Conservation (phyloP, 37 sponge, comb jelly and placozoan species). For the Hormiphora californensis region DNA sequence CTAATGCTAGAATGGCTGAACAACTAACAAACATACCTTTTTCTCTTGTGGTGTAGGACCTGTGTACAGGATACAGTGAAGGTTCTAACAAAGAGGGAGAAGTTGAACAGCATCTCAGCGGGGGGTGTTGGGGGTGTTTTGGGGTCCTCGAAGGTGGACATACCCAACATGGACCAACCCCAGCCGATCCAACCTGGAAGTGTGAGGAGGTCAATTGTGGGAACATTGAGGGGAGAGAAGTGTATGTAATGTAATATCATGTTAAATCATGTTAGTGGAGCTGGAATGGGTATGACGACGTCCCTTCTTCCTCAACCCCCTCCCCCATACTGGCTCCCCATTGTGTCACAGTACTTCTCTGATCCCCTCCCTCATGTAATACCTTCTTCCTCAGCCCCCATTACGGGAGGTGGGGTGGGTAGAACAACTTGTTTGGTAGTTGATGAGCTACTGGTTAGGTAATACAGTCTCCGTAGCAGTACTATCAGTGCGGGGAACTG, state of each 20-base stretch:
- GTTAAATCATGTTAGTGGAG: no score
- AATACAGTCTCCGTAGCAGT: slow-evolving; percentile 9
- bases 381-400: slow-evolving; percentile 46
- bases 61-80: slow-evolving; percentile 30
- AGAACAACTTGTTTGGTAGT: slow-evolving; percentile 52
- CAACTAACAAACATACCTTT: background rate
- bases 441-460: background rate
- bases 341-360: no score
- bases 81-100: slow-evolving; percentile 35
- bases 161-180: slow-evolving; percentile 44
- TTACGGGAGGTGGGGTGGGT: slow-evolving; percentile 1
- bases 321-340: no score
- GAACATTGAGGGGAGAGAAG: background rate
- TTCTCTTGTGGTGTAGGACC: slow-evolving; percentile 6
- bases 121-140: slow-evolving; percentile 27
- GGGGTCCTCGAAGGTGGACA: slow-evolving; percentile 12
- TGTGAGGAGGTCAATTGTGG: background rate
- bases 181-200: slow-evolving; percentile 30
- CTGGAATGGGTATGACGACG: no score
- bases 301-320: no score
- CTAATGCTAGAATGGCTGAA: background rate
- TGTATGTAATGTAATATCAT: background rate
- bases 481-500: slow-evolving; percentile 52
- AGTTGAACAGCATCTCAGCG: slow-evolving; percentile 46
- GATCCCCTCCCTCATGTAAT: no score